Conservation (phyloP, 2,888 invertebrate species). For the Mycalesis mineus region DNA sequence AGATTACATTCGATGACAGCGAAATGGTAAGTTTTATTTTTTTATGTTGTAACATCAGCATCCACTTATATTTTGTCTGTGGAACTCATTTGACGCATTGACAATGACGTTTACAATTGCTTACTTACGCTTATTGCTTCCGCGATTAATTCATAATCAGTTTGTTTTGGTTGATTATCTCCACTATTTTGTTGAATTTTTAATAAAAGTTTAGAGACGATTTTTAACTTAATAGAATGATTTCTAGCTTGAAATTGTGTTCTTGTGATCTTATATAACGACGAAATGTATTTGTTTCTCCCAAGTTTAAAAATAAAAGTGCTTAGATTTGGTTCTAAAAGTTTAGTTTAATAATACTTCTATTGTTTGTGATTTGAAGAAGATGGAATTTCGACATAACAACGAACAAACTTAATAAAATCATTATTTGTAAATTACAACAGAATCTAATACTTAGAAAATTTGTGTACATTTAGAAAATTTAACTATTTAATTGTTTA, state of each 20-base stretch:
- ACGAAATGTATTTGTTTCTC: neutral
- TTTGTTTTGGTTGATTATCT: neutral
- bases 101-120: neutral
- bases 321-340: neutral
- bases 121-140: neutral
- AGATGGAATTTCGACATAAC: too few relatives aligned
- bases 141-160: neutral
- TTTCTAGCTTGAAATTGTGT: neutral
- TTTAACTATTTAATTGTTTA: too few relatives aligned
- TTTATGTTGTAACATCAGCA: neutral
- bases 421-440: neutral
- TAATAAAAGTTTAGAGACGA: too few relatives aligned
- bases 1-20: slow-evolving; percentile 56
- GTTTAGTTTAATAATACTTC: neutral
- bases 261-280: neutral
- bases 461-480: neutral
- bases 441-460: neutral
- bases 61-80: neutral
- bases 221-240: too few relatives aligned
- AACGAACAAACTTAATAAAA: neutral
- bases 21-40: slow-evolving; percentile 52
- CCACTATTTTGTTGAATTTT: too few relatives aligned
- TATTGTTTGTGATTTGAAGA: neutral
- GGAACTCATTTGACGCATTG: neutral
- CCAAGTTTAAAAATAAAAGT: neutral